Evolutionary conservation across 2,888 invertebrate species (phyloP), one percentile per base, ranked within the genome.

Genomic region (Phortica magna): DNA sequence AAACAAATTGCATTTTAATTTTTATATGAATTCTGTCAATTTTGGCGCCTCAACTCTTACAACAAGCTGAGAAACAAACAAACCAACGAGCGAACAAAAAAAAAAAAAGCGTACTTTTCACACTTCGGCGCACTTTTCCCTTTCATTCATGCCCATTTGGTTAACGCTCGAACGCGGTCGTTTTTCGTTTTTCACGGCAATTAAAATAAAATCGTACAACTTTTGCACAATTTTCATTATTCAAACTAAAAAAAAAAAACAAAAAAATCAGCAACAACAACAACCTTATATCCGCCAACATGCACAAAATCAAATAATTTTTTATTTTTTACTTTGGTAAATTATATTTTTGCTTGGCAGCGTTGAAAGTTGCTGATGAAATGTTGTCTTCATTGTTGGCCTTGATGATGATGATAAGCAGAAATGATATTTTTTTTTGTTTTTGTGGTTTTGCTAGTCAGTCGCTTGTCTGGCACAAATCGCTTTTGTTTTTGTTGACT

Each of bases 151-250:
- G 14, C 1, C 48, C 48, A 48, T 48, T 48, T 68, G 31, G 17
- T 68, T 43, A 43, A 68, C 68, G 48, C 68, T 68, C 68, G 43
- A 68, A 68, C 68, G 68, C 68, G 68, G 42, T 43, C 17, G 68
- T 14, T 68, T 68, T 68, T 43, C 17, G 68, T 14, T 68, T 68
- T 68, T 68, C 48, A 68, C 43, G 43, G 68, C 68, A 68, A 68
- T 68, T 68, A 68, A 68, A 68, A 68, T 68, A 68, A 68, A 68
- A 68, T 42, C 22, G 43, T 39, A 68, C 6, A 68, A 19, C 41
- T 65, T 39, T 65, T 59, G 39, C 65, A 65, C 42, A 17, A 10
- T 65, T 65, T 41, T 65, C 65, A 41, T 41, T 65, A 2, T 31
- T 31, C 5, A 31, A 31, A 31, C 31, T 31, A 31, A 31, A 31